Evolutionary conservation across 35 echinoderm and acorn worm species (phyloP), one percentile per base, ranked within the genome.

Genomic region (Ptychodera flava): DNA sequence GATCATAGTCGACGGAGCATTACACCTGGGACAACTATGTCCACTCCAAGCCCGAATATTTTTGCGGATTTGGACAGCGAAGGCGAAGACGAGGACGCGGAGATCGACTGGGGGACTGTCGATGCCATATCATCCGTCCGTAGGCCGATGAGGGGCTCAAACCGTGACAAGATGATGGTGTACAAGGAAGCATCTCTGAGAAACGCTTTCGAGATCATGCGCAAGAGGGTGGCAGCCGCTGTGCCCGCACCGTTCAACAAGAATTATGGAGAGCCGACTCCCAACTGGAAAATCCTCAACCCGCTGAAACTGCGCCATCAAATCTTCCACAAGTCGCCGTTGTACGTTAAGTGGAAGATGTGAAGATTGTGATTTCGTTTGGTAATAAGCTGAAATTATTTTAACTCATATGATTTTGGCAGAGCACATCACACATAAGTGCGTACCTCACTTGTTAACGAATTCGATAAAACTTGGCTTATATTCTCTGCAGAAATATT

Each of bases 221-320:
- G 96, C 0, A 36, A 99, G 79, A 94, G 93, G 77, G 93, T 99
- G 81, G 82, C 90, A n/a, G 93, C 86, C 6, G 87, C 86, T 28
- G 83, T 89, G 75, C 96, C 96, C 28, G 90, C 77, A 2, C 92
- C 94, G 37, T 99, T 99, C 79, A 99, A 99, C 33, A 92, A 36
- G 32, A 99, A 99, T 64, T 99, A 99, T 45, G 96, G 96, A 35
- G 88, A 88, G 1, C 96, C 96, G 37, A 99, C 96, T 0, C 96
- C 96, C 0, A 94, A 99, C 83, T 99, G 96, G 96, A 99, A 99
- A 92, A 99, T 99, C 78, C 78, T 99, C 27, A 94, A 99, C 86
- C 96, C 96, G 2, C 81, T 99, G 37, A 94, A 99, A 90, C 76
- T 99, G 79, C 83, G 93, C 0, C 96, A 99, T 35, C 94, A 94